Evolutionary conservation across 2,797 vertebrate species (phyloP).

Genomic region (Coilia nasus): DNA sequence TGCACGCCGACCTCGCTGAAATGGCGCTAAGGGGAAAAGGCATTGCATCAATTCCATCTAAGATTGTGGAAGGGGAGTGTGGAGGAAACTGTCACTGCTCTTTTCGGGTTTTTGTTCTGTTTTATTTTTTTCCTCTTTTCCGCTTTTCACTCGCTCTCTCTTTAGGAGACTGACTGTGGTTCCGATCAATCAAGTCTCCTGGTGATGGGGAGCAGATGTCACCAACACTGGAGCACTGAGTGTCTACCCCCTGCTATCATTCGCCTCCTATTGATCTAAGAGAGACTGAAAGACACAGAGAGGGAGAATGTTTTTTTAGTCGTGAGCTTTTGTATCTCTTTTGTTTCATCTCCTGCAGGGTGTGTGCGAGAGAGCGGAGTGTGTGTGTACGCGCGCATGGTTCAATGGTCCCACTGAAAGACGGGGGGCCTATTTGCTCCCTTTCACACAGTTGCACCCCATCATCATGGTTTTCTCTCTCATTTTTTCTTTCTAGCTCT

Average conservation of each 20-base stretch:
- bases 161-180: slow-evolving; percentile 68
- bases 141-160: slow-evolving; percentile 31
- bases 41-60: slow-evolving; percentile 47
- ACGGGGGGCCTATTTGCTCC: slow-evolving; percentile 67
- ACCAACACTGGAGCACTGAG: slow-evolving; percentile 63
- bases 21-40: slow-evolving; percentile 38
- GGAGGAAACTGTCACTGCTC: slow-evolving; percentile 58
- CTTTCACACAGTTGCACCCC: slow-evolving; percentile 67
- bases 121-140: slow-evolving; percentile 46
- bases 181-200: slow-evolving; percentile 64
- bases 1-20: slow-evolving; percentile 52
- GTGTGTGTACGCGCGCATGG: slow-evolving; percentile 71
- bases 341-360: slow-evolving; percentile 67
- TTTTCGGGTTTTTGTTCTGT: slow-evolving; percentile 51
- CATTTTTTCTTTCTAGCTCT: slow-evolving; percentile 58
- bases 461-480: slow-evolving; percentile 51
- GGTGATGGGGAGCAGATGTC: slow-evolving; percentile 83
- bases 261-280: slow-evolving; percentile 47
- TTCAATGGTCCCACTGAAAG: slow-evolving; percentile 69
- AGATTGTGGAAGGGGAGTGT: slow-evolving; percentile 63
- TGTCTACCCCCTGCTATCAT: slow-evolving; percentile 31
- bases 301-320: slow-evolving; percentile 44
- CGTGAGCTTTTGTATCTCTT: slow-evolving; percentile 71
- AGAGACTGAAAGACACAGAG: slow-evolving; percentile 37
- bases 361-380: slow-evolving; percentile 53